Base-by-base conservation (phyloP, 2,113 vertebrate species). In the Montifringilla adamsi region DNA sequence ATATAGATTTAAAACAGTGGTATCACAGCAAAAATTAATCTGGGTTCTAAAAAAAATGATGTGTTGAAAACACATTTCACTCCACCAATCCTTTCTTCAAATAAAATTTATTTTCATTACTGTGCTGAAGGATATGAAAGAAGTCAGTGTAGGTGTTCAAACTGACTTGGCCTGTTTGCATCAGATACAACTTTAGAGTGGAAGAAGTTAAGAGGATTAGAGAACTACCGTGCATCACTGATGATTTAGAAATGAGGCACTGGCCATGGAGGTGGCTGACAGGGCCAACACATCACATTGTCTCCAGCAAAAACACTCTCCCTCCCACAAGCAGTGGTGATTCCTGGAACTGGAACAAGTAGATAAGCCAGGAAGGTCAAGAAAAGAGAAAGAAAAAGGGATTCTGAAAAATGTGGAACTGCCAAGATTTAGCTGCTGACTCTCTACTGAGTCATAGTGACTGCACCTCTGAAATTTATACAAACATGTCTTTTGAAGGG, bases 141-240 rank as follows among this genome's bases (percentile, higher is more conserved):
- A 85, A 59, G 37, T 85, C 59, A 47, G 46, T 46, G 78, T 63
- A 84, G 91, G 78, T 91, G 63, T 94, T 93, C 46, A 73, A 73
- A 91, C 0, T 83, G 74, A 76, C 84, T 91, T 86, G 84, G 68
- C 13, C 55, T 93, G 50, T 89, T 89, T 90, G 83, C 84, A 95
- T 92, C 89, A 93, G 83, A 81, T 69, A 76, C 5, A 37, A 58
- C 75, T 93, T 79, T 9, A 55, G 30, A 94, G 50, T 39, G 41
- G 72, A 94, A 77, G 73, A 84, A 69, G 52, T 82, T 87, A 89
- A 89, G 89, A 87, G 74, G 89, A 91, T 89, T 94, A 95, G 55
- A 82, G 56, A 13, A 81, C 52, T 55, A 43, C 43, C 22, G 56
- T 67, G 83, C 73, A 90, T 81, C 55, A 75, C 56, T 26, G 47